A percentile compares a stretch with the other conserved stretches of the same genome.
phyloP scores from a whole-genome alignment of 1,140 invertebrate genomes.

The Branchinecta lindahli region DNA sequence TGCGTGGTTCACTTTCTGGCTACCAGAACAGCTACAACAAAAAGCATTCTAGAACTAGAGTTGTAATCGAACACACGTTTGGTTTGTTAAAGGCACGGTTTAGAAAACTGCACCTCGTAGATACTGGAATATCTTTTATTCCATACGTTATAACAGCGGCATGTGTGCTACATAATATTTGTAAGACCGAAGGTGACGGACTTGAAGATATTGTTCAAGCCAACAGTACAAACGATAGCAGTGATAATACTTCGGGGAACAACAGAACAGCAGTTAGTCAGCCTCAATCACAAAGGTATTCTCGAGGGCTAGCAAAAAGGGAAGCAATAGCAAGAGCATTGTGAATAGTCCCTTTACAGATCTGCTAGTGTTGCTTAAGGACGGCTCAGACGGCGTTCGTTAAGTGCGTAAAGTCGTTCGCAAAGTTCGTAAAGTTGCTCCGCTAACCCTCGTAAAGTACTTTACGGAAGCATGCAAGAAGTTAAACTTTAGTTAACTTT shows the following conservation, averaged over 20 bases:
- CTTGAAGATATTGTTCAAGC: constrained; percentile 1
- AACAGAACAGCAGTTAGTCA: background rate
- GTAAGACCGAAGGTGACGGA: background rate
- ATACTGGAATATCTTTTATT: constrained; percentile 4
- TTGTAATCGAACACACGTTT: constrained; percentile 1
- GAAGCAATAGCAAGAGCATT: constrained; percentile 8
- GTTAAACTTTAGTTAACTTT: too few species aligned
- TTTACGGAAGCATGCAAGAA: too few species aligned
- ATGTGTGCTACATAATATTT: constrained; percentile 4
- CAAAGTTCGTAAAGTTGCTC: too few species aligned
- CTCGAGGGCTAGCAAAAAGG: constrained; percentile 4
- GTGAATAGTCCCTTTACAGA: background rate
- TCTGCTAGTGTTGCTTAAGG: too few species aligned
- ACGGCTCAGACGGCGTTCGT: too few species aligned
- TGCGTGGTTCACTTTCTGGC: constrained; percentile 1
- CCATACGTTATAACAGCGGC: constrained; percentile 2
- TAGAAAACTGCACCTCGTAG: background rate
- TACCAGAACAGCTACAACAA: constrained; percentile 8
- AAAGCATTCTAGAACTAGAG: background rate
- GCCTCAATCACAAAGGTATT: constrained; percentile 2
- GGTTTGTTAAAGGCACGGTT: constrained; percentile 8
- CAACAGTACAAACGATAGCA: background rate
- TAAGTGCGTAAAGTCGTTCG: too few species aligned
- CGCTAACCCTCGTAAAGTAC: too few species aligned
- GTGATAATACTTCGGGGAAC: background rate